Conservation (phyloP, 2,888 invertebrate genomes). For the Perizoma affinitatum region DNA sequence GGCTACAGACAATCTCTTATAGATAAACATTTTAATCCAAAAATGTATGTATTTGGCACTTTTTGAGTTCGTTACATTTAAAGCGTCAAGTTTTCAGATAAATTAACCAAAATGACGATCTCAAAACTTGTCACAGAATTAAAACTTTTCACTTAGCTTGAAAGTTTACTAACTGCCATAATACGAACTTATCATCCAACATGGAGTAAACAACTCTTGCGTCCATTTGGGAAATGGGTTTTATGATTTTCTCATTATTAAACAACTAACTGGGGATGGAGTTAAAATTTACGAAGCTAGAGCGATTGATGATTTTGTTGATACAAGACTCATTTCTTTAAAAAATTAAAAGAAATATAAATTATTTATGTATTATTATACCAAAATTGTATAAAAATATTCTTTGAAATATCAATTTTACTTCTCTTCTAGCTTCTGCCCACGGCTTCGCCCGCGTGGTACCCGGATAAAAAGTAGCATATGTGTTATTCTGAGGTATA, state of each 20-base stretch:
- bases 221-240: slow-evolving; percentile 14
- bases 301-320: too few species aligned
- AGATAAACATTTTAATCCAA: not conserved
- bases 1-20: too few species aligned
- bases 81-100: slow-evolving; percentile 21
- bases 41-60: not conserved
- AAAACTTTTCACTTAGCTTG: slow-evolving; percentile 30
- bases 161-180: slow-evolving; percentile 25
- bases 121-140: slow-evolving; percentile 24
- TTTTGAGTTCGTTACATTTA: slow-evolving; percentile 5
- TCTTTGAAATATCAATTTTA: too few species aligned
- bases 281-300: too few species aligned
- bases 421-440: too few species aligned
- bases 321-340: too few species aligned
- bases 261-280: not conserved
- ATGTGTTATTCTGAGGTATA: too few species aligned
- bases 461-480: too few species aligned
- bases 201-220: slow-evolving; percentile 19
- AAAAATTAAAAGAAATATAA: too few species aligned
- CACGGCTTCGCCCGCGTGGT: too few species aligned
- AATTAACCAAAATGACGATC: slow-evolving; percentile 24
- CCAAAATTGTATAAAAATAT: too few species aligned
- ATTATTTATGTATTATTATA: too few species aligned
- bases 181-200: slow-evolving; percentile 16
- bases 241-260: not conserved